Base-by-base conservation (phyloP, 1,140 invertebrate genomes). In the Danaus melanippus region DNA sequence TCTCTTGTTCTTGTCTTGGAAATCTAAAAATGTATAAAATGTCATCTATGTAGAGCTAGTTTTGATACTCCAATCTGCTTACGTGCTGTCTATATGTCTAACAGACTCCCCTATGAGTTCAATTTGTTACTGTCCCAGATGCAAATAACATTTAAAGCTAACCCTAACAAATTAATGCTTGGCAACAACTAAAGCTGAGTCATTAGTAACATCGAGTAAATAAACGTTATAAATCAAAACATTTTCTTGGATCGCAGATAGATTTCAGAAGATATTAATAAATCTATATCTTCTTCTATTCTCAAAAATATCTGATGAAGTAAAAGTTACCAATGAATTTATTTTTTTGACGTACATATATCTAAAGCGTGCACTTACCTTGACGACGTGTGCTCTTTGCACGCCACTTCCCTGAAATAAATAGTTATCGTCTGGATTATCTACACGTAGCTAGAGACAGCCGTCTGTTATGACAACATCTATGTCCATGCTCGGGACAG, bases 391-490 rank as follows among this genome's bases (percentile, higher is more conserved):
- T 12, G 79, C 57, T 68, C 76, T 83, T 64, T 67, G 63, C 54
- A 81, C 58, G 50, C 81, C 83, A 79, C 78, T 84, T 66, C 78
- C 83, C 83, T 86, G 83, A 76, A 86, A 86, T 70, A 63, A 79
- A 79, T 21, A 80, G 60, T 44, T 67, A 53, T 77, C 62, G 76
- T 69, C 71, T 58, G 47, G 12, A 58, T 56, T 56, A 66, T 55
- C 58, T 64, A 67, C 66, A 62, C 55, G 50, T 56, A 57, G 41
- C 50, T n/a, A 48, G 69, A 74, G 62, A 42, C 67, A 72, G 74
- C 73, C 70, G 72, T 67, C 64, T 77, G 74, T 77, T 82, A 83
- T 72, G 74, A 80, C 79, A 73, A 80, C 79, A 82, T 72, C 75
- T 56, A 83, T 67, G 68, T 76, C 78, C 79, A 83, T 83, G 78